Base-by-base conservation (phyloP, 2,113 vertebrate species). In the Trematomus loennbergii region DNA sequence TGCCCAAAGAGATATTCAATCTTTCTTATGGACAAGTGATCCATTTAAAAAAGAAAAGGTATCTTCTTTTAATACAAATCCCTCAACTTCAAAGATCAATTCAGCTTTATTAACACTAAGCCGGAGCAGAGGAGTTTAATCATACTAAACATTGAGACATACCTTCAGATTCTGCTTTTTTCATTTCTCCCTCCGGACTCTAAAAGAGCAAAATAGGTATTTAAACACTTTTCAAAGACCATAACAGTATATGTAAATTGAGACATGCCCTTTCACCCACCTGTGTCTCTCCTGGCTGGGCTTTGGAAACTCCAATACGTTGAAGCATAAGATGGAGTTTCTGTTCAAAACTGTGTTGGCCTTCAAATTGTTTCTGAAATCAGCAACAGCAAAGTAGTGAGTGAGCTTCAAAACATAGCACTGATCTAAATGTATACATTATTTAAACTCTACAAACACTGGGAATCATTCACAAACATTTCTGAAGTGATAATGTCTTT, bases 131-230 rank as follows among this genome's bases (percentile, higher is more conserved):
- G 5, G 12, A 15, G 3, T 69, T 70, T 57, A 62, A 78, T 78
- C 46, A 60, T 63, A 29, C 49, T 71, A 61, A 64, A 65, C 5
- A 17, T 70, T 17, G 20, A 25, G 36, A 85, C 82, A 64, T 92
- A 97, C 97, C 97, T 17, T 97, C 97, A 29, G 97, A 97, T 87
- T 97, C 97, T 0, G 97, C 97, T 81, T 97, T 97, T 93, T 97
- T 97, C 94, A 97, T 97, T 87, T 97, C 97, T 5, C 88, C 96
- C 53, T 97, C 97, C 92, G 95, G 96, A 93, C 85, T 96, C 96
- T 97, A 93, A 48, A 87, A 89, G 75, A 89, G 71, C 43, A 22
- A 66, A 87, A 84, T 0, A 67, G 40, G 20, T n/a, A 58, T 61
- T 58, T 61, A 58, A 61, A 75, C n/a, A 13, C 10, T 43, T 75